Evolutionary conservation across 1,140 invertebrate genomes (phyloP).

Genomic region (Bombus huntii): DNA sequence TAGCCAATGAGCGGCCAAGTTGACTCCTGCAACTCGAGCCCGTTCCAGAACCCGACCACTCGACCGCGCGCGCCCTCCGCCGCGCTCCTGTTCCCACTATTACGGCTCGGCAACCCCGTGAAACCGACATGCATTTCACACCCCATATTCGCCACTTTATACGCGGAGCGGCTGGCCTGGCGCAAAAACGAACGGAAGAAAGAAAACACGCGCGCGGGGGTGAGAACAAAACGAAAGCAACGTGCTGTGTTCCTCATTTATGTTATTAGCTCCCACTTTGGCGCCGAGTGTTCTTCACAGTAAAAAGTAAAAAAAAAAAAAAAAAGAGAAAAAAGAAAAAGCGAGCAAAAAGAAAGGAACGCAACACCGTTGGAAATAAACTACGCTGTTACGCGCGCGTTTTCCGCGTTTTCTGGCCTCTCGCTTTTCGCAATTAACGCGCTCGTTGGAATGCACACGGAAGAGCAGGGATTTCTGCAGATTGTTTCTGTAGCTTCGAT

Average conservation of each 20-base stretch:
- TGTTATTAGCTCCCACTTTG: slow-evolving; percentile 52
- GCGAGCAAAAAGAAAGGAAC: not conserved
- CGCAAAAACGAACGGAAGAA: slow-evolving; percentile 39
- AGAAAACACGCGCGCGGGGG: slow-evolving; percentile 16
- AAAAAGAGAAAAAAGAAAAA: not conserved
- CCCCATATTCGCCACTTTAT: slow-evolving; percentile 49
- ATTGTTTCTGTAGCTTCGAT: not conserved
- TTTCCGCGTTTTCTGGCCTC: slow-evolving; percentile 33
- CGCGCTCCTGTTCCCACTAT: slow-evolving; percentile 24
- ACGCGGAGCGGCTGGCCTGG: slow-evolving; percentile 38
- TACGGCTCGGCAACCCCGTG: slow-evolving; percentile 43
- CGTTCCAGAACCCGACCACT: slow-evolving; percentile 48
- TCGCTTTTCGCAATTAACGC: slow-evolving; percentile 44
- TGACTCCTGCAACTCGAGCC: slow-evolving; percentile 60
- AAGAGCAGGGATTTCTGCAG: slow-evolving; percentile 2
- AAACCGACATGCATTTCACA: slow-evolving; percentile 60
- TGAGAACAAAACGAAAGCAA: slow-evolving; percentile 5
- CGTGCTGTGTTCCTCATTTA: slow-evolving; percentile 46
- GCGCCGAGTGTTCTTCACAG: slow-evolving; percentile 28
- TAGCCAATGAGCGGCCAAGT: slow-evolving; percentile 60
- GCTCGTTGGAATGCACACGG: not conserved
- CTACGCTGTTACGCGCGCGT: slow-evolving; percentile 29
- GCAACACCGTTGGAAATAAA: slow-evolving; percentile 35
- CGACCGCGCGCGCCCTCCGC: slow-evolving; percentile 9
- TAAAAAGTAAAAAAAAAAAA: slow-evolving; percentile 5